Conservation (phyloP, 1,140 invertebrate species). For the Scaptomyza hsui region DNA sequence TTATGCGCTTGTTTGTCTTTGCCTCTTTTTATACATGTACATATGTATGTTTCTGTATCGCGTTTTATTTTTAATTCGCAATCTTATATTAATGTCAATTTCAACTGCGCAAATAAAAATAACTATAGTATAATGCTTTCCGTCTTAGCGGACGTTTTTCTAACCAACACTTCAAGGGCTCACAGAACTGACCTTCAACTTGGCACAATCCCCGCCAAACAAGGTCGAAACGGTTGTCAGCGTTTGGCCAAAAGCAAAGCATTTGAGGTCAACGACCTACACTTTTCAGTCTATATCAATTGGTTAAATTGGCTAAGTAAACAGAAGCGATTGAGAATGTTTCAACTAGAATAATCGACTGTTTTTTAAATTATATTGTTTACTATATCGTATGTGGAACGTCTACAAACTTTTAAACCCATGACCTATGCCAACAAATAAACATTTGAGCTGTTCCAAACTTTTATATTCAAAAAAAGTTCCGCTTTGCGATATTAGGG, state of each 20-base stretch:
- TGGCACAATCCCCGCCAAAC: conserved; percentile 10
- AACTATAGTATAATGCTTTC: background rate
- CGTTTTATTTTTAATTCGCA: conserved; percentile 49
- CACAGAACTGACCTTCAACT: conserved; percentile 13
- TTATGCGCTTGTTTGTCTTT: conserved; percentile 39
- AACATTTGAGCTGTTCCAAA: background rate
- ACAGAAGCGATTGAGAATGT: background rate
- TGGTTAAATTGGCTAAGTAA: background rate
- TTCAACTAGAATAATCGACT: no score
- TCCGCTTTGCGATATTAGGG: no score
- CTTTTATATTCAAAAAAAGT: no score
- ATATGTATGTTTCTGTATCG: background rate
- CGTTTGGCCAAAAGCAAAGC: background rate
- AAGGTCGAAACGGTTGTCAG: background rate
- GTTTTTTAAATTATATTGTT: no score
- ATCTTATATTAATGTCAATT: conserved; percentile 34
- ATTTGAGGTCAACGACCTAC: background rate
- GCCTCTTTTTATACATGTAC: background rate
- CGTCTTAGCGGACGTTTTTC: background rate
- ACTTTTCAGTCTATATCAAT: background rate
- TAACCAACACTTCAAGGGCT: background rate
- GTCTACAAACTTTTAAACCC: background rate
- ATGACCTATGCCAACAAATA: background rate
- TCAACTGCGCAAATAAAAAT: conserved; percentile 32
- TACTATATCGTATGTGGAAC: no score